phyloP scores from a whole-genome alignment of 2,113 vertebrate genomes.

The Beaufortia kweichowensis region DNA sequence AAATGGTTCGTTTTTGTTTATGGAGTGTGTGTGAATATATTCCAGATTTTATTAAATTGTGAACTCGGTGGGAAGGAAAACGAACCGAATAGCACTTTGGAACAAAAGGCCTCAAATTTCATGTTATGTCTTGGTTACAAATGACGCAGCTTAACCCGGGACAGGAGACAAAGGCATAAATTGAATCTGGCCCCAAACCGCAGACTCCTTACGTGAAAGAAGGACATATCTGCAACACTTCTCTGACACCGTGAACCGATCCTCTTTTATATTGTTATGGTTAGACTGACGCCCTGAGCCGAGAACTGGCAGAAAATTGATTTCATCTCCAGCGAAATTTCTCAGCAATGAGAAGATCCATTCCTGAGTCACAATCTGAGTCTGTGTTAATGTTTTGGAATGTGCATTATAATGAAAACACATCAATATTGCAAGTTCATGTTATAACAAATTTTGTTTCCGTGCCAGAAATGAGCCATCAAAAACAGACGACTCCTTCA shows the following conservation, averaged over 20 bases:
- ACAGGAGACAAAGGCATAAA: slow-evolving; percentile 55
- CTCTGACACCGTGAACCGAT: slow-evolving; percentile 66
- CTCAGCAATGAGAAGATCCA: slow-evolving; percentile 21
- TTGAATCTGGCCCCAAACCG: slow-evolving; percentile 50
- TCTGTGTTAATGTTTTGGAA: slow-evolving; percentile 46
- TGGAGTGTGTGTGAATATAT: slow-evolving; percentile 55
- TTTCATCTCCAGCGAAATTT: slow-evolving; percentile 48
- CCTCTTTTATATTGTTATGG: slow-evolving; percentile 65
- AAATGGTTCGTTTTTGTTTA: slow-evolving; percentile 48
- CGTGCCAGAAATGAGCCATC: slow-evolving; percentile 43
- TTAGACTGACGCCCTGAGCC: slow-evolving; percentile 58
- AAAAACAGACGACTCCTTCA: slow-evolving; percentile 36
- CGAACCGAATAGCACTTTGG: slow-evolving; percentile 47
- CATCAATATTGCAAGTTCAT: slow-evolving; percentile 42
- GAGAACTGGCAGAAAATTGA: slow-evolving; percentile 65
- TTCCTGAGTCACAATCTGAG: slow-evolving; percentile 29
- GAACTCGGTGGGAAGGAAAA: slow-evolving; percentile 54
- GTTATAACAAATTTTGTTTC: slow-evolving; percentile 5
- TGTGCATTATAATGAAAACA: slow-evolving; percentile 51
- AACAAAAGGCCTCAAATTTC: slow-evolving; percentile 61
- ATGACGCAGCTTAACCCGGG: slow-evolving; percentile 49
- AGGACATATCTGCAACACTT: slow-evolving; percentile 58
- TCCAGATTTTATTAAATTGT: slow-evolving; percentile 62
- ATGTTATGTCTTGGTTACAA: slow-evolving; percentile 59
- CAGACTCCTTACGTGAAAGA: slow-evolving; percentile 52